A percentile compares a stretch with the other conserved stretches of the same genome.
phyloP scores from a whole-genome alignment of 2,888 invertebrate species.

The Azorinus chamasolen region DNA sequence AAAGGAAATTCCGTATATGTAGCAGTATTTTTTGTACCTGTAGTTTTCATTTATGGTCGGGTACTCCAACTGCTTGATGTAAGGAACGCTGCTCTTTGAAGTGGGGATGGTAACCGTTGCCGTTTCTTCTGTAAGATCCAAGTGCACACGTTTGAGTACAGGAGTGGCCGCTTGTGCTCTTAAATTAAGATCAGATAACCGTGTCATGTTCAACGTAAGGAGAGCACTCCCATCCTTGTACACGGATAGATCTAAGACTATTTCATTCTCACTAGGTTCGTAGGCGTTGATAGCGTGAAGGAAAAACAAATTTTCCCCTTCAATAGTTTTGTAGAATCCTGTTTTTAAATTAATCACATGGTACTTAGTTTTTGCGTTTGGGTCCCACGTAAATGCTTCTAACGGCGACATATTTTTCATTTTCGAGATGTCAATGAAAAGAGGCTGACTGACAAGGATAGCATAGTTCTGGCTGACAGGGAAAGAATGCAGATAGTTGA shows the following conservation, averaged over 20 bases:
- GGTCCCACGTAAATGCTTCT: constrained; percentile 75
- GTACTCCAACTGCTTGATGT: constrained; percentile 64
- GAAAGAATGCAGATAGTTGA: constrained; percentile 83
- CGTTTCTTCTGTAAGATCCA: constrained; percentile 43
- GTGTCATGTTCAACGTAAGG: constrained; percentile 47
- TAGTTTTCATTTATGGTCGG: constrained; percentile 75
- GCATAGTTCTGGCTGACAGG: constrained; percentile 75
- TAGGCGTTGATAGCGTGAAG: constrained; percentile 82
- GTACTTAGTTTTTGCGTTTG: constrained; percentile 60
- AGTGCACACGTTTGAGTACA: constrained; percentile 52
- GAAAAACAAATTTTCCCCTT: constrained; percentile 68
- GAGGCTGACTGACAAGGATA: constrained; percentile 75
- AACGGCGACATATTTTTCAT: constrained; percentile 71
- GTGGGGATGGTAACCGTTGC: constrained; percentile 32
- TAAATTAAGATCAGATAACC: constrained; percentile 30
- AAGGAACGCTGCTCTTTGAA: constrained; percentile 29
- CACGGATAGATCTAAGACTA: constrained; percentile 24
- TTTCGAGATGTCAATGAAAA: constrained; percentile 70
- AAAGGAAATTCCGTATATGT: constrained; percentile 66
- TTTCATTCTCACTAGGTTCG: constrained; percentile 52
- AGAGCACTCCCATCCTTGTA: constrained; percentile 50
- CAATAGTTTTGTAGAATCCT: constrained; percentile 63
- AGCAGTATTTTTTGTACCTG: constrained; percentile 69
- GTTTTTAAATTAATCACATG: constrained; percentile 74
- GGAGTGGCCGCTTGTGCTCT: constrained; percentile 46